These are phyloP conservation scores for Phoxinus dragarum DNA, from an alignment of 2,797 vertebrate genomes.

Conservation along the genomic window DNA sequence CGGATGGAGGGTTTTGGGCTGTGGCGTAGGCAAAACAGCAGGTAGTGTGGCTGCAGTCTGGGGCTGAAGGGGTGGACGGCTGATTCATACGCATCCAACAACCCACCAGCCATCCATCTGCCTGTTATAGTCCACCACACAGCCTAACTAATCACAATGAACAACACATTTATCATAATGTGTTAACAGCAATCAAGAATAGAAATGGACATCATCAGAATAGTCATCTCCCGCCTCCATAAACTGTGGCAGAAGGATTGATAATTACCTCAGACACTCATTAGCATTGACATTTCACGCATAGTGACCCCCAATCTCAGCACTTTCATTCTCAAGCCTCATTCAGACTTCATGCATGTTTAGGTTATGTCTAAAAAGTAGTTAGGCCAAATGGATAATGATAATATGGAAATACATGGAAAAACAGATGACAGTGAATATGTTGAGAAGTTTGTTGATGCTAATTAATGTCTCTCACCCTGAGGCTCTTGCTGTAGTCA, in stretches of 20 bases:
- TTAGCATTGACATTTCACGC: conserved; percentile 14
- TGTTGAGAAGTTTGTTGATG: not conserved
- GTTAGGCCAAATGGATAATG: not conserved
- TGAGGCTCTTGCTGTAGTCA: not conserved
- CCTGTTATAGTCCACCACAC: not conserved
- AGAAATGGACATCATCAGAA: not conserved
- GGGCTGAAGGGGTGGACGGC: conserved; percentile 17
- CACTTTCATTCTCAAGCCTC: not conserved
- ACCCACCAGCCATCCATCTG: conserved; percentile 48
- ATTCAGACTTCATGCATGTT: conserved; percentile 4
- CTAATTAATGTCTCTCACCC: not conserved
- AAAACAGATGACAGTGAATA: not conserved
- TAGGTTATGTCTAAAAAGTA: not conserved
- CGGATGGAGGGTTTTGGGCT: conserved; percentile 35
- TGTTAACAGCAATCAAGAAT: conserved; percentile 1
- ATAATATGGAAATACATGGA: not conserved
- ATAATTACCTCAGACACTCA: not conserved
- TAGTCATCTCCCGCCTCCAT: not conserved
- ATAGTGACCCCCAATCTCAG: not conserved
- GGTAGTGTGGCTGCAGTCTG: conserved; percentile 38
- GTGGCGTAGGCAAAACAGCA: conserved; percentile 41
- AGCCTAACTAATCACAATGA: not conserved
- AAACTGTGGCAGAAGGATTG: not conserved
- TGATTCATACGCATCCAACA: conserved; percentile 36
- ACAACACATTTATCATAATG: not conserved